Evolutionary conservation across 2,888 invertebrate genomes (phyloP), one percentile per base, ranked within the genome.

Genomic region (Venusia cambrica): DNA sequence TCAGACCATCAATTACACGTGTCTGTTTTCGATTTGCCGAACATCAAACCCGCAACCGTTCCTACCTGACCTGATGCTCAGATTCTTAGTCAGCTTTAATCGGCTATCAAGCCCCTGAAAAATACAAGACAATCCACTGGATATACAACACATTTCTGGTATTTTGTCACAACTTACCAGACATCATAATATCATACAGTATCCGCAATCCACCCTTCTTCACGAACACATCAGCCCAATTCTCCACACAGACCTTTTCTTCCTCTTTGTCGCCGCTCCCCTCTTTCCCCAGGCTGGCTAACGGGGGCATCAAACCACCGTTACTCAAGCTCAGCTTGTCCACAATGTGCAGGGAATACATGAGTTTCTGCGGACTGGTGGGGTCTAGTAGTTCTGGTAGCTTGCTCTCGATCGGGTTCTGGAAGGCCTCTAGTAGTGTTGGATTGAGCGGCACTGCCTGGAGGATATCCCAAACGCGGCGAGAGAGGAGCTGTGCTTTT

Each of bases 321-420:
- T 68, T 80, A 38, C 53, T 76, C 31, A 77, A 79, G 51, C 85
- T 84, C 33, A 81, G 58, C 38, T 84, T 85, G 46, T 85, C 85
- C 37, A 97, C 94, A 48, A 97, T 97, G 71, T 97, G 97, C 40
- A 97, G 77, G 0, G 96, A 96, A 70, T 98, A 98, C 96, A 97
- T 97, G 30, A 98, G 90, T 68, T 97, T 97, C 75, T 97, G 97
- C 0, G 97, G 94, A 69, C 95, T 96, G 12, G 92, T 92, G 0
- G 97, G 95, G 79, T 97, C 95, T 5, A 98, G 88, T 1, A 97
- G 77, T 51, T 94, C 93, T 8, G 92, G 89, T 24, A 96, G 75
- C 27, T 91, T 90, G 58, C 88, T 89, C 55, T 92, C 91, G 4
- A 78, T 87, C 1, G 95, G 88, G 55, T 92, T 93, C 67, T 94